Evolutionary conservation across 2,888 invertebrate species (phyloP).

Genomic region (Eremobia ochroleuca): DNA sequence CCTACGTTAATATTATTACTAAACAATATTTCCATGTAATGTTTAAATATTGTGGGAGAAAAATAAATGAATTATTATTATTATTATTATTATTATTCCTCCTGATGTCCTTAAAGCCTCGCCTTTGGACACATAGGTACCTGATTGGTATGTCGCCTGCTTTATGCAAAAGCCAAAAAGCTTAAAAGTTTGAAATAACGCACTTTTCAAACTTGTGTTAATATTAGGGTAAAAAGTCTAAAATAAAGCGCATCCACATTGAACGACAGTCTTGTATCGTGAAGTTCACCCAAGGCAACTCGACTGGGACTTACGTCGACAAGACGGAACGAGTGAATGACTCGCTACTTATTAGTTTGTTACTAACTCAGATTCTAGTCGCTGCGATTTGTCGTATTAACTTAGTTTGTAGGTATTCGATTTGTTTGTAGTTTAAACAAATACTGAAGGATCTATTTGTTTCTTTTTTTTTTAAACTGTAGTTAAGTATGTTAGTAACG

Average conservation of each 20-base stretch:
- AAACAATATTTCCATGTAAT: too few species aligned
- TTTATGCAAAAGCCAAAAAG: too few species aligned
- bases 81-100: too few species aligned
- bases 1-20: too few species aligned
- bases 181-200: neutral
- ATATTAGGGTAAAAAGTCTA: neutral
- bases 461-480: neutral
- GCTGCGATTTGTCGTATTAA: constrained; percentile 34
- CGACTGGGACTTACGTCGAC: constrained; percentile 14
- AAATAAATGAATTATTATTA: too few species aligned
- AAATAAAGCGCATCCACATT: constrained; percentile 14
- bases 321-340: constrained; percentile 46
- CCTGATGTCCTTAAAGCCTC: too few species aligned
- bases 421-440: neutral
- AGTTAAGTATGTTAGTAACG: too few species aligned
- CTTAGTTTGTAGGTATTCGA: neutral
- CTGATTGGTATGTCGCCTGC: too few species aligned
- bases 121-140: too few species aligned
- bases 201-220: neutral
- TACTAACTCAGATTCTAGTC: constrained; percentile 27
- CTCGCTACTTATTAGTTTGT: constrained; percentile 63
- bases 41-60: too few species aligned
- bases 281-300: constrained; percentile 32
- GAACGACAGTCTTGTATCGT: neutral
- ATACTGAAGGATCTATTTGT: neutral